Evolutionary conservation across 2,888 invertebrate genomes (phyloP), one percentile per base, ranked within the genome.

Genomic region (Luperina nickerlii): DNA sequence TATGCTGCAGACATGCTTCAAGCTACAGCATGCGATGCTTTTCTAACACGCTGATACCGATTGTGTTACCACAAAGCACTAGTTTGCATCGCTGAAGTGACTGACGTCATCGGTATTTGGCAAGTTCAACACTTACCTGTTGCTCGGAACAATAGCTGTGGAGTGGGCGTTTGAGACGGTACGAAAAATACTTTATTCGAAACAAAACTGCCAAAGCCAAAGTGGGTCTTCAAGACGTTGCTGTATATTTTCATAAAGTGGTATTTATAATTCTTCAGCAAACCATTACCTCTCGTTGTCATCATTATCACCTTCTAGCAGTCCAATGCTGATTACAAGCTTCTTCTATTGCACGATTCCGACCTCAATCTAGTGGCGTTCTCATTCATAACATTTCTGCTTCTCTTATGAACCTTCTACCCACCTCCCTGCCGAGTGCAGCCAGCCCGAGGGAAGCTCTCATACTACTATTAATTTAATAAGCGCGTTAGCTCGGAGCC

Each of bases 381-480:
- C 4, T 32, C 15, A n/a, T 32, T 45, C 24, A 42, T 7, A n/a
- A 3, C 15, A 51, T 8, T 11, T 9, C 27, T 27, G 57, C 15
- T 62, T 6, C 24, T 66, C 13, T 48, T 18, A 38, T 45, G 24
- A 32, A 69, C 27, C 62, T 84, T 57, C 85, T 76, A 3, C 13
- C 0, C 20, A 2, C 13, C 20, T 66, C 6, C 20, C 67, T 76
- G 18, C 6, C 1, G n/a, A 32, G 32, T 71, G 85, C 9, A 15
- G 3, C 15, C 42, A 84, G 81, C 85, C 87, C 60, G 51, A 70
- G 74, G 88, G 76, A 87, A 74, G 68, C 73, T 87, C 81, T 78
- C 74, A 71, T 82, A 45, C 78, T 82, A 45, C 78, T 78, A 89
- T 87, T 89, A 87, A 87, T 85, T 87, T 89, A 82, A 85, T 87